Evolutionary conservation across 2,888 invertebrate genomes (phyloP), one percentile per base, ranked within the genome.

Genomic region (Stenodema calcarata): DNA sequence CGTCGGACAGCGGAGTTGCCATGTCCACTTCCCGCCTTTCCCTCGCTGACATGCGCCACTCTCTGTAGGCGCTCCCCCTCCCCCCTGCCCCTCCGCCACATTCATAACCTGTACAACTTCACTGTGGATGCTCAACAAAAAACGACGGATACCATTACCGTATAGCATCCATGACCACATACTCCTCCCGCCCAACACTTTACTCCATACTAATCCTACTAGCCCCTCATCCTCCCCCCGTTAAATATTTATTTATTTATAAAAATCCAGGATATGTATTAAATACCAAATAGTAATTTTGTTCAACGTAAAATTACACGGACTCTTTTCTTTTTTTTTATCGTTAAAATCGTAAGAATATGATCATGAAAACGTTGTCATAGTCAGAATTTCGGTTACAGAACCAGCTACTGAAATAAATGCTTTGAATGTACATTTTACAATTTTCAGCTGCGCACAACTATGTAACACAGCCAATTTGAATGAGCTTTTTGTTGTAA

Each of bases 1-100:
- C 94, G 90, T 94, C 94, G 90, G 95, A 95, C 92, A 95, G 95
- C 90, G 95, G 95, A 90, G 94, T 94, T 91, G 93, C 93, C 90
- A 93, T 94, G 93, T 94, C 93, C 90, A 94, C 94, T 90, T 93
- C 93, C 90, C 93, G 94, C 90, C 93, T 94, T 90, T 94, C 94
- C 90, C 92, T 94, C 89, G 93, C 93, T 90, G 87, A 87, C 70
- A 84, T 88, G 82, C 87, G 86, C 35, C 86, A 84, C 83, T 85
- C 86, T 70, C 81, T 86, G 86, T 87, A 86, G 87, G 86, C 84
- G 69, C 50, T 69, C 69, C 82, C 14, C 18, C 35, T 23, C 76
- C 42, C 18, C 78, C 27, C 78, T 7, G 35, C 73, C 30, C 41
- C 78, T 27, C 44, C 41, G 35, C 30, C 30, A 35, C 30, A 73